Conservation (phyloP, 2,888 invertebrate species). For the Drosophila parthenogenetica region DNA sequence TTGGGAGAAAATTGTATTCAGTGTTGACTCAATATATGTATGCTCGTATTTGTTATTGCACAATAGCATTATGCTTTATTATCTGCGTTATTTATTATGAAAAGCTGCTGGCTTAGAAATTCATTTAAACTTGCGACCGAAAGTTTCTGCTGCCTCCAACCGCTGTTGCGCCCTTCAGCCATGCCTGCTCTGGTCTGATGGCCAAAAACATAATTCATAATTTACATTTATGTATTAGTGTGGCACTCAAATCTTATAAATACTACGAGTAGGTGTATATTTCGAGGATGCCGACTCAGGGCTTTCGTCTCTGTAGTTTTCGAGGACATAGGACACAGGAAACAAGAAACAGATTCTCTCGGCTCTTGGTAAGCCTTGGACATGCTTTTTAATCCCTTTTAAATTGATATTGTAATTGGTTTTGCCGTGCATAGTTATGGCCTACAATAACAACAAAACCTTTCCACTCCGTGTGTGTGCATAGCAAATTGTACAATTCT, state of each 20-base stretch:
- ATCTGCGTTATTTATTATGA: conserved; percentile 73
- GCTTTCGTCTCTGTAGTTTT: conserved; percentile 22
- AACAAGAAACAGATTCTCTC: conserved; percentile 8
- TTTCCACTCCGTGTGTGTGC: conserved; percentile 14
- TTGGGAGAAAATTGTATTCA: conserved; percentile 15
- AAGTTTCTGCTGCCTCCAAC: neutral
- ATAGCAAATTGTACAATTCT: conserved; percentile 17
- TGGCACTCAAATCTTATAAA: conserved; percentile 37
- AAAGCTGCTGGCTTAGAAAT: conserved; percentile 73
- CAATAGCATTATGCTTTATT: conserved; percentile 70
- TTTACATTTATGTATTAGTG: conserved; percentile 48
- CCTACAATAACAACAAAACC: conserved; percentile 58
- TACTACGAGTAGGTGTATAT: conserved; percentile 11
- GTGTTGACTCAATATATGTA: conserved; percentile 38
- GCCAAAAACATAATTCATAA: conserved; percentile 68
- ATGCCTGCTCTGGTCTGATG: neutral
- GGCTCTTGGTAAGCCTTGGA: conserved; percentile 46
- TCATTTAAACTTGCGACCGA: conserved; percentile 62
- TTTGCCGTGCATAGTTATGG: conserved; percentile 70
- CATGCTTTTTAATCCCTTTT: conserved; percentile 75
- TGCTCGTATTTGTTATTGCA: conserved; percentile 51
- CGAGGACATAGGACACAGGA: conserved; percentile 2
- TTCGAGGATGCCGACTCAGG: conserved; percentile 3
- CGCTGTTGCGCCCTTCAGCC: neutral
- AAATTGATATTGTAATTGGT: conserved; percentile 82